Base-by-base conservation (phyloP, 2,113 vertebrate genomes). In the Odocoileus hemionus region DNA sequence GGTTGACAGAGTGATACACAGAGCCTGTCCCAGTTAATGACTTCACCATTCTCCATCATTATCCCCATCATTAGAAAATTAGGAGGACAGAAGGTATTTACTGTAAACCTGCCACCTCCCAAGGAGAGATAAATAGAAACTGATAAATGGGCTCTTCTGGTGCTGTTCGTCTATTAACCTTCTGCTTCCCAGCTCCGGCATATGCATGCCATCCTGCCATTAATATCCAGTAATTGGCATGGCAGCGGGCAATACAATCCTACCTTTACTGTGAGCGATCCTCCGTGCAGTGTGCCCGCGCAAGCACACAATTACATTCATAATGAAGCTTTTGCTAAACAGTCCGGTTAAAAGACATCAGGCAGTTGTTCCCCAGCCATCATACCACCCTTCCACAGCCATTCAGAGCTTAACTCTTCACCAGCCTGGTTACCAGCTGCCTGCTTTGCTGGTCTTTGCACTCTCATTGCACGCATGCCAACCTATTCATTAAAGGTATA, bases 41-140 rank as follows among this genome's bases (percentile, higher is more conserved):
- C 99, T 99, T 99, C 99, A 98, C 99, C 99, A 99, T 99, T 99
- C 99, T 99, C 99, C 99, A 99, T 99, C 99, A 99, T 99, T 99
- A 99, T 99, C 99, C 99, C 99, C 99, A 99, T 99, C 99, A 99
- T 99, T 99, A 99, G 99, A 99, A 99, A 99, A 99, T 99, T 99
- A 99, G 99, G 98, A 99, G 99, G 99, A 99, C 99, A 99, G 99
- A 99, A 99, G 99, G 99, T 99, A 99, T 99, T 99, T 99, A 99
- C 99, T 99, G 99, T 99, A 99, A 99, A 99, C 99, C 99, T 99
- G 99, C 99, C 99, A 99, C 99, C 99, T 99, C 99, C 99, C 99
- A 99, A 99, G 99, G 99, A 99, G 99, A 99, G 99, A 99, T 99
- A 99, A 99, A 99, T 99, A 99, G 99, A 99, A 99, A 99, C 99